Percentiles rank a stretch among this genome's conserved stretches.
Evolutionary conservation across 2,113 vertebrate species (phyloP).

Genomic region (Spea multiplicata): DNA sequence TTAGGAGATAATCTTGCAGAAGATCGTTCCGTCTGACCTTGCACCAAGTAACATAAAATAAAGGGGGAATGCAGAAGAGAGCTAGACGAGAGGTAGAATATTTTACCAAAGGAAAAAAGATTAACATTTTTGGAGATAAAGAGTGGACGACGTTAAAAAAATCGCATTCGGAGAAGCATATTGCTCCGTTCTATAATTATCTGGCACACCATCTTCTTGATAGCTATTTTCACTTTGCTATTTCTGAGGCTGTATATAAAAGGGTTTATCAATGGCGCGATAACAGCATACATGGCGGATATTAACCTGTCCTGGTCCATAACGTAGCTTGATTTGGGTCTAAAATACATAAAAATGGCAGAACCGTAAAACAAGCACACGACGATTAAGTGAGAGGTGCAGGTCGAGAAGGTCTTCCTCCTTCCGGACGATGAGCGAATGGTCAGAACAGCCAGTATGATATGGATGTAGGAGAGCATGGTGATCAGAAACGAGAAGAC

Average conservation of each 20-base stretch:
- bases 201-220: slow-evolving; percentile 3
- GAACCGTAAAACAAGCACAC: slow-evolving; percentile 35
- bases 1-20: neutral
- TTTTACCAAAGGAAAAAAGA: neutral
- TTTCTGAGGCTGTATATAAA: slow-evolving; percentile 40
- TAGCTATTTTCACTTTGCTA: slow-evolving; percentile 19
- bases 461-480: slow-evolving; percentile 7
- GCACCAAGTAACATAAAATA: neutral
- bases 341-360: slow-evolving; percentile 39
- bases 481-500: slow-evolving; percentile 24
- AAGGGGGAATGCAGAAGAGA: neutral
- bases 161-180: neutral
- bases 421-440: slow-evolving; percentile 16
- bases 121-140: neutral
- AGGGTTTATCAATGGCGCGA: slow-evolving; percentile 26
- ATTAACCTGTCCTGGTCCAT: slow-evolving; percentile 26
- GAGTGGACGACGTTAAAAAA: neutral
- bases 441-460: slow-evolving; percentile 15
- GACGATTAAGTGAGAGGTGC: slow-evolving; percentile 25
- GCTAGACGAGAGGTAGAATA: neutral
- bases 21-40: neutral
- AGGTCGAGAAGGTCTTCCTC: slow-evolving; percentile 28
- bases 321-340: slow-evolving; percentile 10
- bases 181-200: neutral
- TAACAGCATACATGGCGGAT: slow-evolving; percentile 24